Evolutionary conservation across 2,888 invertebrate genomes (phyloP), one percentile per base, ranked within the genome.

Genomic region (Luperina testacea): DNA sequence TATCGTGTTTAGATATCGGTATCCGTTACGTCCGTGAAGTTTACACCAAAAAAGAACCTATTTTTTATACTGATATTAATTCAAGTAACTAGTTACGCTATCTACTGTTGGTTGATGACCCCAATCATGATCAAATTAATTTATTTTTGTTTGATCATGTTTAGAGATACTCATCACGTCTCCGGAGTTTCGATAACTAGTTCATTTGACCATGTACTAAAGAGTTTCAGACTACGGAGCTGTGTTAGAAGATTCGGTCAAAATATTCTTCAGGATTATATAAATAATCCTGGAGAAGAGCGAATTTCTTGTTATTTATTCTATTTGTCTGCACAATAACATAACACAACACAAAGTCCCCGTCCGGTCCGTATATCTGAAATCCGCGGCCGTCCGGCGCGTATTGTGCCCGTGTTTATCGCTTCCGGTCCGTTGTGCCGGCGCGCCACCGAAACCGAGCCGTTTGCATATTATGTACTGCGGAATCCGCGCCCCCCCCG

Each of bases 371-470:
- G 86, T 82, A 86, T 82, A 83, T 84, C 74, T 73, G 20, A 72
- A 61, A 72, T 78, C 69, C 72, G 67, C 76, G 74, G 86, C 86
- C 74, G 86, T 82, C 69, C 83, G 72, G 67, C 83, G 82, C 86
- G 87, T 84, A 84, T 84, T 84, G 84, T 84, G 78, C 53, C 71
- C 75, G 83, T 82, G 84, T 84, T 86, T 84, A 84, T 83, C 83
- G 78, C 83, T 84, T 84, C 84, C 84, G 83, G 75, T n/a, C 75
- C 83, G 87, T 83, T 86, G 84, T 84, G 84, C 86, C 83, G 67
- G 82, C 75, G 84, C 84, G 86, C 86, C 53, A 78, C 84, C 78
- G 75, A 74, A 86, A 83, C 83, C 83, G 68, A 64, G 51, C 83
- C 73, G 84, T 75, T 84, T 83, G 83, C 84, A 84, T 83, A 83